Percentiles rank a stretch among this genome's conserved stretches.
phyloP scores from a whole-genome alignment of 35 echinoderm and acorn worm species.

The Diadema setosum region DNA sequence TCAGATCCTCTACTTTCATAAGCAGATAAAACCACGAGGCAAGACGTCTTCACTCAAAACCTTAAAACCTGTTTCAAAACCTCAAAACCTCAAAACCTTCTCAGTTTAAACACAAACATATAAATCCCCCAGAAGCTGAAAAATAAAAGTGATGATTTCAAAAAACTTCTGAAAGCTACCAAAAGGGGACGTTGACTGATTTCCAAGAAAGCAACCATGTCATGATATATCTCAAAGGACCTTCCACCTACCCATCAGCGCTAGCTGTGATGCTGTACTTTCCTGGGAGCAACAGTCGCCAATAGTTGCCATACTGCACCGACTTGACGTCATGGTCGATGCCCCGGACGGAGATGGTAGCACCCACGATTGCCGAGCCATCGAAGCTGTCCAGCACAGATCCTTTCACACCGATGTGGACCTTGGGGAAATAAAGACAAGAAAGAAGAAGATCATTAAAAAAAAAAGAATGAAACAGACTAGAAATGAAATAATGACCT shows the following conservation, averaged over 20 bases:
- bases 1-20: too few species aligned
- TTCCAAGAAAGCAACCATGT: not conserved
- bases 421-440: slow-evolving; percentile 25
- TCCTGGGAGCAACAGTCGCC: slow-evolving; percentile 68
- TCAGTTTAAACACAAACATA: not conserved
- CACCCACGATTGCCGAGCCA: slow-evolving; percentile 37
- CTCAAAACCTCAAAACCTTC: too few species aligned
- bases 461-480: too few species aligned
- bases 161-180: not conserved
- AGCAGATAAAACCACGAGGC: too few species aligned
- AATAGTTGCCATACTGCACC: slow-evolving; percentile 74
- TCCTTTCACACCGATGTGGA: slow-evolving; percentile 85
- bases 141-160: not conserved
- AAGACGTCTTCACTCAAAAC: too few species aligned
- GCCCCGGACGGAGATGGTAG: slow-evolving; percentile 48
- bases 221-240: not conserved
- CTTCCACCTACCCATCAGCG: slow-evolving; percentile 45
- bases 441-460: not conserved
- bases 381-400: slow-evolving; percentile 48
- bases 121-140: not conserved
- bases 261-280: slow-evolving; percentile 53
- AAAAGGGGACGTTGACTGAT: not conserved
- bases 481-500: too few species aligned
- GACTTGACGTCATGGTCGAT: slow-evolving; percentile 65
- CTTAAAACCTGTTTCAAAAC: too few species aligned